phyloP scores from a whole-genome alignment of 2,888 invertebrate genomes.

The Xestia xanthographa region DNA sequence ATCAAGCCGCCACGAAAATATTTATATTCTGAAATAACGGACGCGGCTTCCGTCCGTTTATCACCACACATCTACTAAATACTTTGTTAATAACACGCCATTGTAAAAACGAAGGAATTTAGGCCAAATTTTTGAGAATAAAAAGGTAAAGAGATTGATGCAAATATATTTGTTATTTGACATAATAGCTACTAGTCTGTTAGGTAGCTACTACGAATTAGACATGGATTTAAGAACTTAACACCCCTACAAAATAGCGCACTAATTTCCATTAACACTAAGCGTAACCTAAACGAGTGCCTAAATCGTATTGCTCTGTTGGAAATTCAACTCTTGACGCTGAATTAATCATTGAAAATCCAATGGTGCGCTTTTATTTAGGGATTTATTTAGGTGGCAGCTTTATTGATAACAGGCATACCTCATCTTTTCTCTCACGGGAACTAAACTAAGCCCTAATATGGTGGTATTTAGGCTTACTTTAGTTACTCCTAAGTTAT shows the following conservation, averaged over 20 bases:
- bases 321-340: not conserved
- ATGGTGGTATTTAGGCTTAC: not conserved
- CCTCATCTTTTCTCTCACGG: not conserved
- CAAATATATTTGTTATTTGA: slow-evolving; percentile 21
- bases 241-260: not conserved
- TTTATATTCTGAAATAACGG: slow-evolving; percentile 78
- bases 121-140: slow-evolving; percentile 43
- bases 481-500: not conserved
- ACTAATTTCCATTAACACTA: not conserved
- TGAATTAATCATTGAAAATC: not conserved
- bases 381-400: not conserved
- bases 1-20: slow-evolving; percentile 84
- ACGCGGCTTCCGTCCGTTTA: slow-evolving; percentile 73
- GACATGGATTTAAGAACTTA: not conserved
- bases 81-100: slow-evolving; percentile 68
- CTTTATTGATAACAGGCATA: not conserved
- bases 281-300: not conserved
- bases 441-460: not conserved
- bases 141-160: slow-evolving; percentile 28
- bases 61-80: slow-evolving; percentile 75
- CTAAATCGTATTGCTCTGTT: not conserved
- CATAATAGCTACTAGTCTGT: not conserved
- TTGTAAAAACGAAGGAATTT: slow-evolving; percentile 68
- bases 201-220: not conserved
- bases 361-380: not conserved